Percentiles rank a stretch among this genome's conserved stretches.
phyloP scores from a whole-genome alignment of 2,797 vertebrate species.

The Columba guinea region DNA sequence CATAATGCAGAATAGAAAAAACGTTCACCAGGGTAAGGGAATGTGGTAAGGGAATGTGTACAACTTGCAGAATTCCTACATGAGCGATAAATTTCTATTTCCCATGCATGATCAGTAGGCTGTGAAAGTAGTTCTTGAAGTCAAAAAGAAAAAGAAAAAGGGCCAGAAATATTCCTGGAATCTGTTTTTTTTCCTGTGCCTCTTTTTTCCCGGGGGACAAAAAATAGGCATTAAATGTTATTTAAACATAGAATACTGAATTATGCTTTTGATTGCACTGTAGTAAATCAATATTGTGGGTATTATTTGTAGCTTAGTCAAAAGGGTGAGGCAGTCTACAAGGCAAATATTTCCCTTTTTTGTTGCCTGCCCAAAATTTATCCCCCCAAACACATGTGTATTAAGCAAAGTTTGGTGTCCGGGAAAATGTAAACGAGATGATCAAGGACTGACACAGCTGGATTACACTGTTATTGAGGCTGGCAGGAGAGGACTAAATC shows the following conservation, averaged over 20 bases:
- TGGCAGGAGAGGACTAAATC: neutral
- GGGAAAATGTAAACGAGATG: neutral
- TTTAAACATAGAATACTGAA: neutral
- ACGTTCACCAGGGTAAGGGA: neutral
- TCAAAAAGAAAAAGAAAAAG: neutral
- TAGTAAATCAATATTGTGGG: neutral
- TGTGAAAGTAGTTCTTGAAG: neutral
- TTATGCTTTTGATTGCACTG: neutral
- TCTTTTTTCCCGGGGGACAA: neutral
- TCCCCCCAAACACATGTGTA: neutral
- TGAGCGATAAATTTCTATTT: neutral
- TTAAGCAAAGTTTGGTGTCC: neutral
- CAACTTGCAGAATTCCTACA: neutral
- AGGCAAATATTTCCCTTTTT: neutral
- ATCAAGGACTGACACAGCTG: neutral
- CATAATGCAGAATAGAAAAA: neutral
- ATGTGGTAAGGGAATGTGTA: neutral
- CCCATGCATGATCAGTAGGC: neutral
- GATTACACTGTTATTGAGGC: neutral
- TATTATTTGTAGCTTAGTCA: neutral
- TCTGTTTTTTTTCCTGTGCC: accelerated
- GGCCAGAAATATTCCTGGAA: neutral
- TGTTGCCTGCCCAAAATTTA: neutral
- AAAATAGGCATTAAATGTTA: neutral
- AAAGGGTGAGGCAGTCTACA: neutral